Base-by-base conservation (phyloP, 2,113 vertebrate genomes). In the Indicator indicator region DNA sequence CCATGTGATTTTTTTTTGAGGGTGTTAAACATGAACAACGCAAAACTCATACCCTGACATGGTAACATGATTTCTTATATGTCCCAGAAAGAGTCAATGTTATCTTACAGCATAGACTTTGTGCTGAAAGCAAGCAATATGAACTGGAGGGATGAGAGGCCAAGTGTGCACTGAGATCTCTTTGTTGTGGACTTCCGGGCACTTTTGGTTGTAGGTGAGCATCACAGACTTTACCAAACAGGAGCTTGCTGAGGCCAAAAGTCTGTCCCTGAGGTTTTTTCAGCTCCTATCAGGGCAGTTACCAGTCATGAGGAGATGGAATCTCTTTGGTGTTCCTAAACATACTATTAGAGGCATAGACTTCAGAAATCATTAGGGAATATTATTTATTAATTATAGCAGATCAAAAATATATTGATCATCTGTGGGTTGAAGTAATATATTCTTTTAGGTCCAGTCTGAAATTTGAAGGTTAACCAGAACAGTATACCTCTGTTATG, bases 41-140 rank as follows among this genome's bases (percentile, higher is more conserved):
- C 19, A 17, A 8, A 23, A 24, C 46, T 72, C 21, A 21, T 50
- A 36, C 59, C 77, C 58, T 86, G 32, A n/a, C 0, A 1, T 64
- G 68, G 30, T 84, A 64, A 56, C 19, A 23, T 0, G 1, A 17
- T 38, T 16, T 6, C 13, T 8, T 15, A 6, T 23, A 18, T 14
- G 15, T 54, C 18, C 50, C 44, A 42, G 46, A 64, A 81, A 78
- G 12, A 76, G 16, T 76, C 58, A 84, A 55, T 0, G 0, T 44
- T 88, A 5, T 50, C 32, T 67, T 68, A 19, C 8, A 83, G 69
- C 40, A 16, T 13, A 58, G 56, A 11, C 18, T 24, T 68, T 86
- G 69, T 44, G 32, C 80, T 83, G 52, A 67, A 83, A 87, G 63
- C 36, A 64, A 50, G 27, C 21, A 55, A 20, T 13, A 5, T 93